phyloP scores from a whole-genome alignment of 2,797 vertebrate species.

The Gymnodraco acuticeps region DNA sequence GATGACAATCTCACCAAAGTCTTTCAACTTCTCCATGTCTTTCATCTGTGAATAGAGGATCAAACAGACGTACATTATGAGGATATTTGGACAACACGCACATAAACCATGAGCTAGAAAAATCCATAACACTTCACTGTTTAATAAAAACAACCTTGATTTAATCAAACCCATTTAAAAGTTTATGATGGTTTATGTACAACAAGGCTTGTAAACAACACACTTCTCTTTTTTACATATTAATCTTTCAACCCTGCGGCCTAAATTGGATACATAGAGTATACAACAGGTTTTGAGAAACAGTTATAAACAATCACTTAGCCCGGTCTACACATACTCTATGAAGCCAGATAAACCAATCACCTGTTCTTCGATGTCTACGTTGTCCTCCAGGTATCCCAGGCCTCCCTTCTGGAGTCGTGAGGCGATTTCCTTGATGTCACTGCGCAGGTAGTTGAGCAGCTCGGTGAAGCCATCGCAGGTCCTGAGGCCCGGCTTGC shows the following conservation, averaged over 20 bases:
- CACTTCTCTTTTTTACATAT: too few species aligned
- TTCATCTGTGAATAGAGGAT: slow-evolving; percentile 82
- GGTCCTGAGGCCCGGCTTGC: slow-evolving; percentile 88
- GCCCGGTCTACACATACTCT: background rate
- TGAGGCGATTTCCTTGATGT: slow-evolving; percentile 94
- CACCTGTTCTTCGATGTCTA: slow-evolving; percentile 76
- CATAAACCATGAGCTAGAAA: background rate
- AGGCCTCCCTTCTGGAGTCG: slow-evolving; percentile 96
- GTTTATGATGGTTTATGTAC: background rate
- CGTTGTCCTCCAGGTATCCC: slow-evolving; percentile 92
- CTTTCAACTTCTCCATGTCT: slow-evolving; percentile 90
- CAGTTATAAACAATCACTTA: background rate
- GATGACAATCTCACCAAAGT: slow-evolving; percentile 95
- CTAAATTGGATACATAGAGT: too few species aligned
- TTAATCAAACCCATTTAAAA: background rate
- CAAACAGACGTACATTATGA: background rate
- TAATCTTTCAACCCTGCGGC: too few species aligned
- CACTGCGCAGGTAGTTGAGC: slow-evolving; percentile 92
- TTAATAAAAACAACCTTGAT: too few species aligned
- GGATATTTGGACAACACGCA: background rate
- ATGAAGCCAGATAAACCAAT: slow-evolving; percentile 2
- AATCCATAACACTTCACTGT: background rate
- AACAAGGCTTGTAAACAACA: too few species aligned
- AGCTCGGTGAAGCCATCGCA: slow-evolving; percentile 93
- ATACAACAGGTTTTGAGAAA: too few species aligned